These are phyloP conservation scores for Nudaria mundana DNA, from an alignment of 2,888 invertebrate genomes.

Conservation along the genomic window DNA sequence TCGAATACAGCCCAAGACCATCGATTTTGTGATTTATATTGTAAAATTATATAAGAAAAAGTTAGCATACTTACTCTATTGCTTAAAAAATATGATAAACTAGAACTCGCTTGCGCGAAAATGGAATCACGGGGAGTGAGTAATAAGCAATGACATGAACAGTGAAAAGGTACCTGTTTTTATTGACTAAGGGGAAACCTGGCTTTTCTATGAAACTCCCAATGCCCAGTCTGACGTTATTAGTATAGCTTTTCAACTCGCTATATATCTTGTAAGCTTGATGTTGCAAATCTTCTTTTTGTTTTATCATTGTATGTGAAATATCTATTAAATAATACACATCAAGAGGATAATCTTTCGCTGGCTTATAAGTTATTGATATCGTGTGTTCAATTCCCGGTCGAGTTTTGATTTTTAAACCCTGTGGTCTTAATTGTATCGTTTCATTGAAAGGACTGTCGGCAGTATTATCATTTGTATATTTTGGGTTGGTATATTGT, in stretches of 20 bases:
- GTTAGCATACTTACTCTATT: too few relatives aligned
- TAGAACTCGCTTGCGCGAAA: too few relatives aligned
- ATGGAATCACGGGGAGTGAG: too few relatives aligned
- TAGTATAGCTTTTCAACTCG: constrained; percentile 79
- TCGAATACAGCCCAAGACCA: too few relatives aligned
- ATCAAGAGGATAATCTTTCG: constrained; percentile 89
- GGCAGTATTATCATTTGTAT: neutral
- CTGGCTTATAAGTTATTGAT: constrained; percentile 80
- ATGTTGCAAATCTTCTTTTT: constrained; percentile 73
- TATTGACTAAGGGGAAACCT: constrained; percentile 80
- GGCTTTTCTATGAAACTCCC: constrained; percentile 87
- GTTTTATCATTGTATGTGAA: constrained; percentile 86
- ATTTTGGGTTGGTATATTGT: constrained; percentile 26
- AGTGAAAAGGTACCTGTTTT: constrained; percentile 38
- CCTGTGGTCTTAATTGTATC: constrained; percentile 81
- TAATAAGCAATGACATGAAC: too few relatives aligned
- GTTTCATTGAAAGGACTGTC: constrained; percentile 24
- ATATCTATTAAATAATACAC: constrained; percentile 92
- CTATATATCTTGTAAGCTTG: constrained; percentile 72
- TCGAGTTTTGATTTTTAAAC: constrained; percentile 66
- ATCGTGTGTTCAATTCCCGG: constrained; percentile 65
- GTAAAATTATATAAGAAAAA: too few relatives aligned
- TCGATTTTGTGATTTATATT: too few relatives aligned
- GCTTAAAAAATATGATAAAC: too few relatives aligned
- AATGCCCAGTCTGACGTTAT: constrained; percentile 84